Evolutionary conservation across 2,888 invertebrate genomes (phyloP), one percentile per base, ranked within the genome.

Genomic region (Andrena hattorfiana): DNA sequence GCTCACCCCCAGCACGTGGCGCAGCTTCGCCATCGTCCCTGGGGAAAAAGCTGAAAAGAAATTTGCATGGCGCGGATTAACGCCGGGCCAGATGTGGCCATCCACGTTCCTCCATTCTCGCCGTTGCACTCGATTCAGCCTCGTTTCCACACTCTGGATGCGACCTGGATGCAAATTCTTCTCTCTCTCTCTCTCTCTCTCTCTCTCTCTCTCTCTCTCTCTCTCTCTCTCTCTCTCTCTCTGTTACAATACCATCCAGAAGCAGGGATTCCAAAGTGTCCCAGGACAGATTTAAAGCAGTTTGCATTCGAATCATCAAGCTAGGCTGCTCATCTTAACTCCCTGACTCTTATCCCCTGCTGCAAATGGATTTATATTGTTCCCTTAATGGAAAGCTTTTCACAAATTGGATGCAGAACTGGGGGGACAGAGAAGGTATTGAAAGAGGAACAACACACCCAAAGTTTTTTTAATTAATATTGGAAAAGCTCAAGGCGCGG

Each of bases 61-160:
- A 79, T 79, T 79, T 79, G 63, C 69, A 56, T 77, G 30, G 8
- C 30, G n/a, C 23, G 69, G 56, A 79, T 79, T 79, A 79, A 77
- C 78, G 6, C 42, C 49, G 2, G 1, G 26, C 49, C 56, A 64
- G 69, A 69, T 79, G 78, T 56, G 68, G 49, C 49, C 13, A 35
- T 63, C 63, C 48, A 16, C 48, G 49, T 32, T 77, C 48, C 10
- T n/a, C 54, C 59, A 64, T 77, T 56, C 73, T 48, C n/a, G 16
- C 23, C 48, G 56, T 10, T 79, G 63, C 77, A 64, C n/a, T 23
- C 63, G 68, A 77, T 68, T 59, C 56, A 35, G 42, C 48, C 63
- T 56, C 69, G 78, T 49, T 69, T 10, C 56, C 26, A 2, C 26
- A 2, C 13, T 28, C 48, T 60, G 26, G 30, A 23, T 35, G 13